Base-by-base conservation (phyloP, 23 tunicate species). In the Botrylloides violaceus region DNA sequence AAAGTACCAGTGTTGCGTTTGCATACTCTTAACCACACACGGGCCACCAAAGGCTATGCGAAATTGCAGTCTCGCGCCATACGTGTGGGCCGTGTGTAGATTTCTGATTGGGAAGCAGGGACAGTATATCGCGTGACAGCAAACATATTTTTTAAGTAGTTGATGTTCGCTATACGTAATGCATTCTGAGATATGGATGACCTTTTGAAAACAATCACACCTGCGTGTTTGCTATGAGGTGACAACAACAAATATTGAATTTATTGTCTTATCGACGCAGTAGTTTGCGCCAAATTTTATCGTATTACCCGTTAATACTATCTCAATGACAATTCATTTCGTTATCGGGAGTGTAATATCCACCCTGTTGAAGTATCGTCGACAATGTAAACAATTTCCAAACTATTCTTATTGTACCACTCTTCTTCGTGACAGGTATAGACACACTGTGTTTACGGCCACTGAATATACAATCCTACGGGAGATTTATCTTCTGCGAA, bases 201-300 rank as follows among this genome's bases (percentile, higher is more conserved):
- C 53, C 1, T 60, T 25, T 60, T 25, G 26, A 60, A 60, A 25
- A 24, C 30, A 25, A 24, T 60, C 43, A 43, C 74, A 68, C 74
- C 74, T 68, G 74, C 74, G 74, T 9, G 36, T 32, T 68, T 12
- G 20, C 58, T 39, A 5, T 7, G 65, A 37, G 74, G 74, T 43
- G 74, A 31, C 74, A 68, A 36, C 23, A 43, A 43, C 58, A 68
- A 68, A 68, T 68, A 68, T 68, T 68, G 36, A 26, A 25, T 23
- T 39, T 68, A 1, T 24, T 36, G 26, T 37, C 58, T 68, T 68
- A 68, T 68, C 74, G 58, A n/a, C 23, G 18, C 27, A 39, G 74
- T 68, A 32, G 56, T 28, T 25, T 25, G 65, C 65, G 65, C 53
- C 53, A 43, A 9, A 43, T 43, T 43, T 43, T 43, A 43, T 43